Base-by-base conservation (phyloP, 2,113 vertebrate species). In the Tiliqua scincoides region DNA sequence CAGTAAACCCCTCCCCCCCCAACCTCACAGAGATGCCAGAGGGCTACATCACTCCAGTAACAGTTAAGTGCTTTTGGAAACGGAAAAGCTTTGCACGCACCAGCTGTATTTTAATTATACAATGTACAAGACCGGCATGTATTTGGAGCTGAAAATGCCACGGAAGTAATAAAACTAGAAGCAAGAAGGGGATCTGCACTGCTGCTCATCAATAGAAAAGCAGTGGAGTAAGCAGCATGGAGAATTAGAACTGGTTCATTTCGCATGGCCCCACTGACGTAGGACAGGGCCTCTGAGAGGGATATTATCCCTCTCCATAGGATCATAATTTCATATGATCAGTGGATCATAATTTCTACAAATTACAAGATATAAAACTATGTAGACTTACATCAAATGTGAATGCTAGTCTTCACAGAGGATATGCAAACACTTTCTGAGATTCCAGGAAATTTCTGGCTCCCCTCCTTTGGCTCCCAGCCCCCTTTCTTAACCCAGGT, bases 21-120 rank as follows among this genome's bases (percentile, higher is more conserved):
- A 18, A 2, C 59, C 61, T 74, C 30, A 35, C 23, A 30, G 61
- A 85, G 62, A 77, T 85, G 63, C 63, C 73, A 85, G 71, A 54
- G 35, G 61, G 10, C 27, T 62, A 73, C 71, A 43, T 74, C 30
- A 12, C 54, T 84, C 63, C 71, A 84, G 54, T 12, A 57, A 57
- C 54, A 57, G 14, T 67, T 67, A 77, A 68, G 32, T 25, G 23
- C 15, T 76, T 68, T 54, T 72, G 52, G 62, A 85, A 85, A 35
- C 71, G 74, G 54, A 67, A 67, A 79, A 35, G 27, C 32, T 62
- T 6, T 8, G 11, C 11, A 57, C n/a, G 3, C 12, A 27, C 32
- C 17, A 37, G 23, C 14, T 67, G 20, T 40, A 32, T 85, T 85
- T 85, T 79, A 61, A 85, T 71, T 85, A 70, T 59, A 35, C 52